Conservation (phyloP, 2,113 vertebrate genomes). For the Campylorhamphus procurvoides region DNA sequence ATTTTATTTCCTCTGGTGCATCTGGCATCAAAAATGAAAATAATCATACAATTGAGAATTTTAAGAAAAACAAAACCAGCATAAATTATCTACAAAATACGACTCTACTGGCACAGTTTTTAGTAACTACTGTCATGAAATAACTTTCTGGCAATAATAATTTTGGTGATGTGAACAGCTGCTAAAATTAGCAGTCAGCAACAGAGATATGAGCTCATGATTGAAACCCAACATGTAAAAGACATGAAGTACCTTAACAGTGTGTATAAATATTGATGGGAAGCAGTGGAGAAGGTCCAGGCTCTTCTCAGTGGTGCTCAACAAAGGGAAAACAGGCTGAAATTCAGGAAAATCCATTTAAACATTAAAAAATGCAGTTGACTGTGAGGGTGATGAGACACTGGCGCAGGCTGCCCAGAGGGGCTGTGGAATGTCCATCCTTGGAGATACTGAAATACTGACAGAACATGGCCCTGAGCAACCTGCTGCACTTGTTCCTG, state of each 20-base stretch:
- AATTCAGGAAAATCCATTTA: not conserved
- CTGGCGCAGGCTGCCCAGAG: not conserved
- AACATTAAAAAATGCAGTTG: not conserved
- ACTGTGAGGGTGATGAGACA: not conserved
- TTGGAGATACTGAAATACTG: not conserved
- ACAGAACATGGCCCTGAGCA: not conserved
- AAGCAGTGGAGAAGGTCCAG: not conserved
- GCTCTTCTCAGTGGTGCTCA: not conserved
- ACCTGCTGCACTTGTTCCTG: not conserved
- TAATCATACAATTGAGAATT: not conserved
- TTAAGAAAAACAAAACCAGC: fast-evolving
- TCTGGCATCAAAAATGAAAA: not conserved
- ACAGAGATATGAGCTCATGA: not conserved
- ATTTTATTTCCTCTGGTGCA: not conserved
- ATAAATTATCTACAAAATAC: not conserved
- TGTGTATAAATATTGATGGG: not conserved
- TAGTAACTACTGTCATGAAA: not conserved
- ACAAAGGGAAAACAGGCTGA: fast-evolving
- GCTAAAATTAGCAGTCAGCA: not conserved
- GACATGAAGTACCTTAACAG: not conserved
- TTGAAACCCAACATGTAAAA: not conserved
- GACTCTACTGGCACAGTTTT: not conserved
- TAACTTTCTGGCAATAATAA: constrained; percentile 33
- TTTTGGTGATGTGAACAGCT: not conserved
- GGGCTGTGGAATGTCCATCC: not conserved